phyloP scores from a whole-genome alignment of 92 coral and sea anemone species.

The Ricordea florida region DNA sequence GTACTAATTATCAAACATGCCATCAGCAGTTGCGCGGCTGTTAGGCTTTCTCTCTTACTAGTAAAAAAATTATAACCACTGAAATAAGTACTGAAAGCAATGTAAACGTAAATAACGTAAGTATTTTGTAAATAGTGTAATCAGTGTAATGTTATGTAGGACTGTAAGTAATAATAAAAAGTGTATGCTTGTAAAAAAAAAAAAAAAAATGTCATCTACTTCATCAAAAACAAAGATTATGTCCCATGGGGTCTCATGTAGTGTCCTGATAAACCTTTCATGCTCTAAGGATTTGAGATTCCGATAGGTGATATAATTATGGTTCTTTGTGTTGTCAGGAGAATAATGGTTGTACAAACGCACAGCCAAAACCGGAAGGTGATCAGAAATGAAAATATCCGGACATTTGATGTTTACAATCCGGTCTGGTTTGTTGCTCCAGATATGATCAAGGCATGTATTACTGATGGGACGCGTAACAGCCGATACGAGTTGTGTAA shows the following conservation, averaged over 20 bases:
- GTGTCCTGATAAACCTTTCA: background rate
- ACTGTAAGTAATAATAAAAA: too few species aligned
- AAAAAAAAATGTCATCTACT: constrained; percentile 6
- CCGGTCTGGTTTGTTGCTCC: constrained; percentile 33
- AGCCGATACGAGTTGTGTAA: constrained; percentile 20
- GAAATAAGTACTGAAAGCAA: too few species aligned
- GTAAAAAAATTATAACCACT: too few species aligned
- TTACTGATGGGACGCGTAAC: constrained; percentile 31
- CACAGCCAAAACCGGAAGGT: constrained; percentile 37
- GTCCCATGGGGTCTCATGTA: constrained; percentile 34
- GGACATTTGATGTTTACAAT: constrained; percentile 22
- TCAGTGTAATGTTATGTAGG: too few species aligned
- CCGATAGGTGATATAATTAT: constrained; percentile 17
- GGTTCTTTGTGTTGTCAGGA: constrained; percentile 15
- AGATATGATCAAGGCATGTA: constrained; percentile 36
- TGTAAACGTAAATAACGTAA: too few species aligned
- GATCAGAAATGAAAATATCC: constrained; percentile 34
- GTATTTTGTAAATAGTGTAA: too few species aligned
- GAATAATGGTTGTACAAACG: constrained; percentile 51
- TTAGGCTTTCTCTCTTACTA: too few species aligned
- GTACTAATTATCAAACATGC: too few species aligned
- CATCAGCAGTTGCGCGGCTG: too few species aligned
- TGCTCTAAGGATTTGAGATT: background rate
- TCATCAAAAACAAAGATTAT: constrained; percentile 25
- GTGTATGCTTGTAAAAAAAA: too few species aligned